These are phyloP conservation scores for Aselliscus stoliczkanus DNA, from an alignment of 2,797 vertebrate species.

Conservation along the genomic window DNA sequence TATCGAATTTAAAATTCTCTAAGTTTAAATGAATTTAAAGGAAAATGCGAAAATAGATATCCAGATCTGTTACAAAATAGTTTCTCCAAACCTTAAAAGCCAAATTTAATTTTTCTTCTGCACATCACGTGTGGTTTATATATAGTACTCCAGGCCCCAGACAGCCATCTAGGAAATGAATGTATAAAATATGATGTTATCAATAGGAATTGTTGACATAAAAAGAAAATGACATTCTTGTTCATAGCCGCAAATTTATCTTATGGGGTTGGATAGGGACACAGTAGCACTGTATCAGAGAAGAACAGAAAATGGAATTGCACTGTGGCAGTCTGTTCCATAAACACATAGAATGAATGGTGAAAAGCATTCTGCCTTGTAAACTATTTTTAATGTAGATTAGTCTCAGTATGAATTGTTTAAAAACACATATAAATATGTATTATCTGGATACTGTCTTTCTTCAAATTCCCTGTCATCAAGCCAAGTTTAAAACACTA, in stretches of 20 bases:
- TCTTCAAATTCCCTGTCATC: conserved; percentile 51
- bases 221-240: conserved; percentile 48
- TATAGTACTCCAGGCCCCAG: not conserved
- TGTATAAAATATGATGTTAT: conserved; percentile 53
- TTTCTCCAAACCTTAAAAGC: conserved; percentile 11
- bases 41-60: conserved; percentile 28
- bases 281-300: conserved; percentile 43
- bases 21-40: conserved; percentile 47
- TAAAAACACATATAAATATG: conserved; percentile 54
- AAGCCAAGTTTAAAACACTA: conserved; percentile 49
- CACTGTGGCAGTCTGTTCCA: conserved; percentile 25
- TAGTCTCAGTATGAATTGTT: conserved; percentile 58
- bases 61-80: conserved; percentile 5
- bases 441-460: conserved; percentile 55
- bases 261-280: conserved; percentile 41
- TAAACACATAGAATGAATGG: conserved; percentile 49
- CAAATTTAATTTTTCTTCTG: conserved; percentile 40
- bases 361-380: conserved; percentile 35
- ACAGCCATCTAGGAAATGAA: conserved; percentile 50
- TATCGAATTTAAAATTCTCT: conserved; percentile 26
- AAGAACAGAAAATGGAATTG: conserved; percentile 26
- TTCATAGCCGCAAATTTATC: conserved; percentile 39
- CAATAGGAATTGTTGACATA: conserved; percentile 61
- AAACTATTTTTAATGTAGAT: conserved; percentile 56
- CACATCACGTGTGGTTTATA: not conserved